Evolutionary conservation across 2,113 vertebrate species (phyloP).

Genomic region (Lophotis ruficrista): DNA sequence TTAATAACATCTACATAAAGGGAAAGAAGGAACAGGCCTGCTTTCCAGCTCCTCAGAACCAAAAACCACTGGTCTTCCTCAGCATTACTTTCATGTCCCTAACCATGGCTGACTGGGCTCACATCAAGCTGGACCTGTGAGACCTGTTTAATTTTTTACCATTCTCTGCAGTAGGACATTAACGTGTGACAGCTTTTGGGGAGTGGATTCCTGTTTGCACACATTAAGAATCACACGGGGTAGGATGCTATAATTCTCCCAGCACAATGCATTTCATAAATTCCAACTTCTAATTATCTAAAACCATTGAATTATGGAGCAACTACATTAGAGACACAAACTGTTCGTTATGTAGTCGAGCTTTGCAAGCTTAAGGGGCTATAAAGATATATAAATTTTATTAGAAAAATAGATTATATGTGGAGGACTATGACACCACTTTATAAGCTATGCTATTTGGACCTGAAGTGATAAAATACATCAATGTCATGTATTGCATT

Average conservation of each 20-base stretch:
- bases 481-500: neutral
- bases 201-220: neutral
- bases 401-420: neutral
- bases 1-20: neutral
- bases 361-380: neutral
- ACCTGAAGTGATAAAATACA: constrained; percentile 10
- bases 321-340: neutral
- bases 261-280: neutral
- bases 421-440: neutral
- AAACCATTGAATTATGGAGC: neutral
- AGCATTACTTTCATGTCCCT: neutral
- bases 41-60: neutral
- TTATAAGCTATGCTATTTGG: neutral
- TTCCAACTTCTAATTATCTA: neutral
- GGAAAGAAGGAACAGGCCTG: neutral
- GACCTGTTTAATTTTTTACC: neutral
- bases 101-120: neutral
- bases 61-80: neutral
- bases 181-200: neutral
- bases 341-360: fast-evolving
- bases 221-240: neutral
- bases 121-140: neutral
- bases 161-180: neutral
- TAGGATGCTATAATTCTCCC: neutral
- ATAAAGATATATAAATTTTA: neutral